phyloP scores from a whole-genome alignment of 1,140 invertebrate genomes.

The Cyclina sinensis region DNA sequence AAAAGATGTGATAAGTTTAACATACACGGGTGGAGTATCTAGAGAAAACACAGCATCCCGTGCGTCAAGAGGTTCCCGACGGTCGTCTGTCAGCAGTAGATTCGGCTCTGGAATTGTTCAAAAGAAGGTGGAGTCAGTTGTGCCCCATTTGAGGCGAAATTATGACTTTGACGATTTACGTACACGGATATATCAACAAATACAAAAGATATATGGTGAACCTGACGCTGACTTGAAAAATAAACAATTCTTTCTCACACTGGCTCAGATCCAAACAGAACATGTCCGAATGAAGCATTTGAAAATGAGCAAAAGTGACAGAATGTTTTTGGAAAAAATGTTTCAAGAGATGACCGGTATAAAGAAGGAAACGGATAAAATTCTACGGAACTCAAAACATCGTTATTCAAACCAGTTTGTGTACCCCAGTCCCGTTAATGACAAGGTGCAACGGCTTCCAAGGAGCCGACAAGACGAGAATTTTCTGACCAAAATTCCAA shows the following conservation, averaged over 20 bases:
- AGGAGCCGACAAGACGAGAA: neutral
- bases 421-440: neutral
- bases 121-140: slow-evolving; percentile 48
- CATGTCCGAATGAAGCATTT: slow-evolving; percentile 22
- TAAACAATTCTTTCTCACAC: slow-evolving; percentile 46
- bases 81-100: neutral
- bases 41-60: neutral
- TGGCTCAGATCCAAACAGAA: slow-evolving; percentile 15
- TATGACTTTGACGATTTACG: slow-evolving; percentile 52
- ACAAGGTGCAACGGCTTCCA: neutral
- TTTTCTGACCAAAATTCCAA: neutral
- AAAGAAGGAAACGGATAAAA: slow-evolving; percentile 23
- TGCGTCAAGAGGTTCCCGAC: neutral
- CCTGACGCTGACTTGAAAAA: slow-evolving; percentile 37
- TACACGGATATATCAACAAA: slow-evolving; percentile 46
- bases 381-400: neutral
- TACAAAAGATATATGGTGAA: slow-evolving; percentile 40
- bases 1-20: slow-evolving; percentile 27
- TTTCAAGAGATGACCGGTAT: slow-evolving; percentile 33
- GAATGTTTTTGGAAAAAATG: slow-evolving; percentile 31
- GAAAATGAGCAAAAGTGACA: slow-evolving; percentile 31
- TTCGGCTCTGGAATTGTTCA: slow-evolving; percentile 2
- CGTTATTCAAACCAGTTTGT: neutral
- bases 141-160: neutral
- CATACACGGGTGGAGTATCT: slow-evolving; percentile 30